phyloP scores from a whole-genome alignment of 2,797 vertebrate genomes.

The Scomberomorus guttatus region DNA sequence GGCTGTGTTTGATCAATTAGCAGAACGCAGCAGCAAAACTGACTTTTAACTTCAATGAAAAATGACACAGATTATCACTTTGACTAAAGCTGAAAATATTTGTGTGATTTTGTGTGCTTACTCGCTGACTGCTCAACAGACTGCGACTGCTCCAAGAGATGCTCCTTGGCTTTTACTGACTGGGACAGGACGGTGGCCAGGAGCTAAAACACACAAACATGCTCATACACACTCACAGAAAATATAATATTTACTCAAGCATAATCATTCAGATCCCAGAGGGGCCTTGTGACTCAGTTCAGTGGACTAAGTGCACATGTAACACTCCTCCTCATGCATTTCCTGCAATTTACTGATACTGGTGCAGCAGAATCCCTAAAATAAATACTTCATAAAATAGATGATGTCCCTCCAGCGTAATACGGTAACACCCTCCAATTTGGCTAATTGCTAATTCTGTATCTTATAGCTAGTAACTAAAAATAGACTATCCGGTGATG shows the following conservation, averaged over 20 bases:
- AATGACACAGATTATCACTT: slow-evolving; percentile 20
- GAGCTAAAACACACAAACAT: slow-evolving; percentile 85
- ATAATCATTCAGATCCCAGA: slow-evolving; percentile 45
- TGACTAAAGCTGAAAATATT: background rate
- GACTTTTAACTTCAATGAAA: background rate
- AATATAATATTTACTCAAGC: slow-evolving; percentile 60
- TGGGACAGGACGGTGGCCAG: slow-evolving; percentile 96
- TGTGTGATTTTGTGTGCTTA: slow-evolving; percentile 73
- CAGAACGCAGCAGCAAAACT: slow-evolving; percentile 6
- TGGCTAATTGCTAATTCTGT: background rate
- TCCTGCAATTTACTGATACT: slow-evolving; percentile 27
- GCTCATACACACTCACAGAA: slow-evolving; percentile 35
- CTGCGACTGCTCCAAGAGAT: slow-evolving; percentile 92
- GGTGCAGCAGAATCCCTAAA: slow-evolving; percentile 10
- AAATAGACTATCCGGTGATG: background rate
- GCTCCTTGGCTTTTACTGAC: slow-evolving; percentile 95
- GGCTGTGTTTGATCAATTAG: slow-evolving; percentile 5
- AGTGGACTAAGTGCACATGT: slow-evolving; percentile 27
- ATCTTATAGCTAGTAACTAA: background rate
- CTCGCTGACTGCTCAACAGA: slow-evolving; percentile 91
- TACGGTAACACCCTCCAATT: background rate
- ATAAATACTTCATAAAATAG: slow-evolving; percentile 23
- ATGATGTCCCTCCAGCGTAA: background rate
- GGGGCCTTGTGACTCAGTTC: slow-evolving; percentile 56
- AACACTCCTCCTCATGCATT: slow-evolving; percentile 9